Base-by-base conservation (phyloP, 2,797 vertebrate genomes). In the Chaenodraco wilsoni region DNA sequence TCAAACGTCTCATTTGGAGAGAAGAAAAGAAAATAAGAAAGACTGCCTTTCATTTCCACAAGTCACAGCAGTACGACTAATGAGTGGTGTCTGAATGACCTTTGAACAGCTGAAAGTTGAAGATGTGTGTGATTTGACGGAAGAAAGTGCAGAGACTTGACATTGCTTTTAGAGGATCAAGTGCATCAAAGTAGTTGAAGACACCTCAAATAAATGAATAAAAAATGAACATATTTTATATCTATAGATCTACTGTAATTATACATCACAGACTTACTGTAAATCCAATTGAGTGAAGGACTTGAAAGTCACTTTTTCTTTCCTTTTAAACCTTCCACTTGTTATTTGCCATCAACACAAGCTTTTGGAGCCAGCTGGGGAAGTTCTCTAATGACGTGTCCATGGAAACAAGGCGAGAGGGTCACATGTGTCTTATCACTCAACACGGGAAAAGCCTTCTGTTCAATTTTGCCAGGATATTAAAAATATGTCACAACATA, bases 331-430 rank as follows among this genome's bases (percentile, higher is more conserved):
- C 78, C 82, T 74, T 87, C 83, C 79, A 81, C 81, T 86, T 88
- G 83, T 80, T 88, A 80, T 91, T 93, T 84, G 71, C 67, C 59
- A 37, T 80, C 66, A 72, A 79, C 81, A 78, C 41, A 78, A 85
- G 84, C 84, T 73, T 82, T 82, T 69, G 69, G 69, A 88, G 74
- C 86, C 89, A 92, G 91, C 88, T 90, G 89, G 89, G 90, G 86
- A 87, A 79, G 80, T 89, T 91, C 77, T 83, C 81, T 89, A 90
- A 91, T 91, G 92, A 93, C 83, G 94, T 94, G 93, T 90, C 93
- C 93, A 93, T 94, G 93, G 92, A 92, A 94, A 93, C 93, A 77
- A 90, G 91, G 84, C 80, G 74, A 84, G 7, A 81, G 85, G 84
- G 84, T 92, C 84, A 90, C 89, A 89, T 86, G 78, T 90, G 82